Evolutionary conservation across 2,113 vertebrate species (phyloP), one percentile per base, ranked within the genome.

Genomic region (Mohoua ochrocephala): DNA sequence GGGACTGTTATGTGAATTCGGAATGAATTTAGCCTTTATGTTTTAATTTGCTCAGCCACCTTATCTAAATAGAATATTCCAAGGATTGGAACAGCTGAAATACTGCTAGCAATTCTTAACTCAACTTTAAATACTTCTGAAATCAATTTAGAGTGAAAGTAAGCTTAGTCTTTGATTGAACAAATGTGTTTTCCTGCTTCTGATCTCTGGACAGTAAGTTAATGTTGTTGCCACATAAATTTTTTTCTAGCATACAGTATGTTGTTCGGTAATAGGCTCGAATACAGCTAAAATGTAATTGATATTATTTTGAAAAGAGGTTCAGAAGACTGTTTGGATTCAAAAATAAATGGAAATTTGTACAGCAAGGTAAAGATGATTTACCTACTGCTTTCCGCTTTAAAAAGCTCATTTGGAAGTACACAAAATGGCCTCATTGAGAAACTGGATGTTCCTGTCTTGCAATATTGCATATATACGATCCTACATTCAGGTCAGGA

Each of bases 11-110:
- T 2, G 89, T 33, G 83, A 96, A 92, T 94, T 91, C 8, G 0
- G 68, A 91, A 95, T 91, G 24, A 81, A 89, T 86, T 84, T 74
- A 84, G 68, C 47, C 83, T 93, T 93, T 95, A 92, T 84, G 54
- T 83, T 95, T 91, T 95, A 91, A 92, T 93, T 95, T 95, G 50
- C 39, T 91, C 42, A 91, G 71, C 28, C 19, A 81, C 83, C 83
- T 93, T 95, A 85, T 92, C 82, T 97, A 93, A 91, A 95, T 54
- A 91, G 59, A 91, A 83, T 93, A 88, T 80, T 88, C 59, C 60
- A 77, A 93, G 67, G 26, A 77, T 81, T 89, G 71, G 56, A 96
- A 91, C 30, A 89, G 69, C 35, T 89, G 83, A 96, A 95, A 95
- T 82, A 86, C 19, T 27, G 54, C 47, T 77, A 77, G 82, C n/a